A percentile compares a stretch with the other conserved stretches of the same genome.
Evolutionary conservation across 2,113 vertebrate genomes (phyloP).

Genomic region (Delphinus delphis): DNA sequence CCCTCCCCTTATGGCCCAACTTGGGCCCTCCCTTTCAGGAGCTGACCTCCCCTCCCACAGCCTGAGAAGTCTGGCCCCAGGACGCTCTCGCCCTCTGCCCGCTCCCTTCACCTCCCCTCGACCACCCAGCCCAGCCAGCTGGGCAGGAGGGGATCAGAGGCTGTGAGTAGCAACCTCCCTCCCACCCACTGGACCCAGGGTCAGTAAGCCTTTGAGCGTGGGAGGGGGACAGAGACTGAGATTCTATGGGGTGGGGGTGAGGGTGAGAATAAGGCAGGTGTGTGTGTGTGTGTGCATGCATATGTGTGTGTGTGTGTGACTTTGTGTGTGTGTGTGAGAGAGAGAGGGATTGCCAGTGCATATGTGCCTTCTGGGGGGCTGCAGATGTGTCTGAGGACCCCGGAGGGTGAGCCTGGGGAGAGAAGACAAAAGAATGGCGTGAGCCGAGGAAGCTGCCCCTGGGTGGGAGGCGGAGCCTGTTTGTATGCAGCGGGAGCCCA

Average conservation of each 20-base stretch:
- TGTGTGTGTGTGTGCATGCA: neutral
- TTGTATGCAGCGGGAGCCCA: constrained; percentile 47
- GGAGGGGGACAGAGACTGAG: neutral
- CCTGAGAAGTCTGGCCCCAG: neutral
- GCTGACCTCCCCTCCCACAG: neutral
- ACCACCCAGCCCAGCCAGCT: constrained; percentile 64
- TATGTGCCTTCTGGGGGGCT: constrained; percentile 15
- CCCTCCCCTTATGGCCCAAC: neutral
- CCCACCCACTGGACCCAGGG: constrained; percentile 39
- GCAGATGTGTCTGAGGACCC: constrained; percentile 54
- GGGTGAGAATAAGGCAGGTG: constrained; percentile 42
- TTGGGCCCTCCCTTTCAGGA: neutral
- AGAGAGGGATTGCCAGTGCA: neutral
- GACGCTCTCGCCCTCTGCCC: neutral
- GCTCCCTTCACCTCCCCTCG: neutral
- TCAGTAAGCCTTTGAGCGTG: neutral
- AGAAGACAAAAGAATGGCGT: constrained; percentile 61
- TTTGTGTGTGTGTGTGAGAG: neutral
- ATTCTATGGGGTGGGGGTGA: neutral
- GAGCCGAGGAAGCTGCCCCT: neutral
- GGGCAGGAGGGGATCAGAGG: constrained; percentile 22
- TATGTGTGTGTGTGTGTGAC: neutral
- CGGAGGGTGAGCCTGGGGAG: constrained; percentile 29
- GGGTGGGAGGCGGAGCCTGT: constrained; percentile 41
- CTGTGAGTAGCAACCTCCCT: neutral